These are phyloP conservation scores for Drosophila lini DNA, from an alignment of 1,140 invertebrate genomes.

Conservation along the genomic window DNA sequence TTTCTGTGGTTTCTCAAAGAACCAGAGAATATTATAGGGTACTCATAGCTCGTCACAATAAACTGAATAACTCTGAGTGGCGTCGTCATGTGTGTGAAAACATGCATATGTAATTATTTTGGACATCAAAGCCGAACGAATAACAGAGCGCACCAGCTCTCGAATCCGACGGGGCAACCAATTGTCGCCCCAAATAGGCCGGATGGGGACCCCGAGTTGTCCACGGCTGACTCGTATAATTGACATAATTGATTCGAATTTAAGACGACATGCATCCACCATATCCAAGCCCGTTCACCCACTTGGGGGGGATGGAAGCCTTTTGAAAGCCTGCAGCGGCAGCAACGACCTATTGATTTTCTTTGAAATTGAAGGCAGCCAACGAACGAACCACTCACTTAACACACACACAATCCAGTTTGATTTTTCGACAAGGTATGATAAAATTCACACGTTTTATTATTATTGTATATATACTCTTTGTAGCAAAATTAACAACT, in stretches of 20 bases:
- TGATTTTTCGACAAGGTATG: constrained; percentile 22
- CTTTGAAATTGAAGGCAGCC: background rate
- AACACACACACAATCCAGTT: constrained; percentile 5
- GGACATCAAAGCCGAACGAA: constrained; percentile 32
- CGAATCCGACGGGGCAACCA: constrained; percentile 23
- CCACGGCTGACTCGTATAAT: constrained; percentile 53
- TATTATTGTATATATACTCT: constrained; percentile 23
- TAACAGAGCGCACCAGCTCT: background rate
- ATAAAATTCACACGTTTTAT: constrained; percentile 50
- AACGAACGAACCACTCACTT: background rate
- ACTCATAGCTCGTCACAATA: background rate
- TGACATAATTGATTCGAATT: constrained; percentile 71
- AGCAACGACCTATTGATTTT: constrained; percentile 62
- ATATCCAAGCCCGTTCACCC: constrained; percentile 11
- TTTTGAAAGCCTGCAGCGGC: background rate
- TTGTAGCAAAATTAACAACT: constrained; percentile 46
- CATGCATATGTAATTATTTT: constrained; percentile 46
- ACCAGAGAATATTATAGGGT: constrained; percentile 2
- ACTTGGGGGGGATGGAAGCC: constrained; percentile 11
- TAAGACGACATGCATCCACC: constrained; percentile 30
- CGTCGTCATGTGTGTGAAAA: constrained; percentile 32
- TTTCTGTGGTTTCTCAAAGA: background rate
- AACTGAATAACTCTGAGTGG: background rate
- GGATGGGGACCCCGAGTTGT: constrained; percentile 22
- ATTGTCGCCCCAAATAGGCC: constrained; percentile 61